Evolutionary conservation across 2,797 vertebrate species (phyloP).

Genomic region (Tragopan temminckii): DNA sequence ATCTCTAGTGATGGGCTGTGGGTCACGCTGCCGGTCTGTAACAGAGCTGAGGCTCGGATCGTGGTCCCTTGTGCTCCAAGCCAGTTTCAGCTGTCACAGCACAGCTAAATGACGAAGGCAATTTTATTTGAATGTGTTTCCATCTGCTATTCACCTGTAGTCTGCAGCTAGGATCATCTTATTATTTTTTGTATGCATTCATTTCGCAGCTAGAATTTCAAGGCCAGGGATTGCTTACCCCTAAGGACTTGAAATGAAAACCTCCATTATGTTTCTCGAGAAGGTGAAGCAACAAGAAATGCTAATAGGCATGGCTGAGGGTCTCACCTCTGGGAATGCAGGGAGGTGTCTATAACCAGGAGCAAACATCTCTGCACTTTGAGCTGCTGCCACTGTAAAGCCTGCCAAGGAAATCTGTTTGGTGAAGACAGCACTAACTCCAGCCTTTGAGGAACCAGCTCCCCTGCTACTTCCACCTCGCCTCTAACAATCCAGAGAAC

Average conservation of each 20-base stretch:
- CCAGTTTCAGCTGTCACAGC: background rate
- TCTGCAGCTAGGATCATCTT: slow-evolving; percentile 9
- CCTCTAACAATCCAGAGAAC: slow-evolving; percentile 15
- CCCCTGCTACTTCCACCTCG: background rate
- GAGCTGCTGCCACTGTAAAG: slow-evolving; percentile 1
- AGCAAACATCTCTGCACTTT: slow-evolving; percentile 1
- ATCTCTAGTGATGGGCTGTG: background rate
- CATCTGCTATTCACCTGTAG: background rate
- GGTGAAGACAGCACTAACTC: background rate
- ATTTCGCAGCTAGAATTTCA: slow-evolving; percentile 25
- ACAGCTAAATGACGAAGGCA: background rate
- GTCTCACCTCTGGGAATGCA: background rate
- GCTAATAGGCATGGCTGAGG: background rate
- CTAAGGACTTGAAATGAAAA: slow-evolving; percentile 37
- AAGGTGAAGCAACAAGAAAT: slow-evolving; percentile 34
- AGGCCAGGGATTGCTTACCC: background rate
- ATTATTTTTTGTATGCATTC: slow-evolving; percentile 32
- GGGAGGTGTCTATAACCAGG: background rate
- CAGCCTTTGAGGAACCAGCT: slow-evolving; percentile 15
- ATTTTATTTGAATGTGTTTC: slow-evolving; percentile 14
- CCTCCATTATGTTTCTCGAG: slow-evolving; percentile 31
- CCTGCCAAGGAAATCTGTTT: slow-evolving; percentile 21
- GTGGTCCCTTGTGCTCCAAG: background rate
- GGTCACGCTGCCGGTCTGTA: background rate
- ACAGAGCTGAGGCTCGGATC: background rate